Conservation (phyloP, 1,140 invertebrate genomes). For the Drosophila willistoni region DNA sequence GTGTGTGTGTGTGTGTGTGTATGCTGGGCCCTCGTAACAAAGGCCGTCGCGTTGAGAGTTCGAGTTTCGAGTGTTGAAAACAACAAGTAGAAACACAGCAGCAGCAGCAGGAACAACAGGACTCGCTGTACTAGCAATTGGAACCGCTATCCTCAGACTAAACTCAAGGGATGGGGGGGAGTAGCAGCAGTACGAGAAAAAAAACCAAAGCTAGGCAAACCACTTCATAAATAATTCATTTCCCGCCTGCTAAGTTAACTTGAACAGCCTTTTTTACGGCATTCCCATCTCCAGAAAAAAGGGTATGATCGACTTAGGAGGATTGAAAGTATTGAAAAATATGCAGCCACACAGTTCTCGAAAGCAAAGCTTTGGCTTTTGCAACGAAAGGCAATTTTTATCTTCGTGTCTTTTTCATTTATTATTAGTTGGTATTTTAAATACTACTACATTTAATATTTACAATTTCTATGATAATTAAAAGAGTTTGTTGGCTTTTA, state of each 20-base stretch:
- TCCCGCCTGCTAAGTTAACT: conserved; percentile 75
- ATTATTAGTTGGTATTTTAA: too few species aligned
- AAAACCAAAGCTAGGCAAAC: conserved; percentile 62
- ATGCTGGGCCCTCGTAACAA: conserved; percentile 54
- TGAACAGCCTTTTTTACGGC: conserved; percentile 65
- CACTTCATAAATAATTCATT: conserved; percentile 83
- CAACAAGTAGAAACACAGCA: conserved; percentile 41
- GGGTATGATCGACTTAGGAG: conserved; percentile 25
- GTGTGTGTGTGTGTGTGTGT: neutral
- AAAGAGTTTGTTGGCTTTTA: neutral
- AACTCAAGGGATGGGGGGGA: neutral
- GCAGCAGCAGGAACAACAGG: conserved; percentile 22
- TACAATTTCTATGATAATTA: neutral
- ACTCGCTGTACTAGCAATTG: conserved; percentile 13
- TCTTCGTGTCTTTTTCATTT: too few species aligned
- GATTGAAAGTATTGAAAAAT: too few species aligned
- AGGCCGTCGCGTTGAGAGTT: conserved; percentile 58
- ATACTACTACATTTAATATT: too few species aligned
- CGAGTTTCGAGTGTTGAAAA: conserved; percentile 59
- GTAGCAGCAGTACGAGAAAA: conserved; percentile 17
- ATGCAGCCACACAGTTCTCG: neutral
- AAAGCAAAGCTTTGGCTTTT: too few species aligned
- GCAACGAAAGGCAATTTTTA: too few species aligned
- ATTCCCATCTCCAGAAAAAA: conserved; percentile 6
- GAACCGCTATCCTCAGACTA: conserved; percentile 9